Base-by-base conservation (phyloP, 2,888 invertebrate genomes). In the Amphipoea lucens region DNA sequence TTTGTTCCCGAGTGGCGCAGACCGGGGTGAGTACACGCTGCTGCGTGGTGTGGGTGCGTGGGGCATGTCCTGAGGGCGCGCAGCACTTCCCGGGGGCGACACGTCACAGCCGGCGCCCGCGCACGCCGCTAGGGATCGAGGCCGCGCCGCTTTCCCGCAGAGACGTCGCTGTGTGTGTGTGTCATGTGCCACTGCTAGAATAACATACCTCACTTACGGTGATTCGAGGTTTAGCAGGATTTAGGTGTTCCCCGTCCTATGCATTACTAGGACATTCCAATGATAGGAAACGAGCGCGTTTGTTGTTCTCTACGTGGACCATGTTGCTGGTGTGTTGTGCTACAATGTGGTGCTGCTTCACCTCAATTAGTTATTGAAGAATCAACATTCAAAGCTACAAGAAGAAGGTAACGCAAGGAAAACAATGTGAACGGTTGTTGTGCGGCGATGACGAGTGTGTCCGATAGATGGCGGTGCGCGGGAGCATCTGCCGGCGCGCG, bases 141-240 rank as follows among this genome's bases (percentile, higher is more conserved):
- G 91, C 91, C 92, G 92, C 88, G 90, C 91, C 90, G 92, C 94
- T 92, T 93, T 92, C 93, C 92, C 93, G 90, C 90, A 84, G 74
- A 81, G 84, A 79, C 85, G 88, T 83, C 73, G 75, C 83, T 85
- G 85, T 85, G 85, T 82, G 84, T 82, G 84, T 88, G 90, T 88
- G 85, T 88, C 83, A 87, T 82, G 88, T 84, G 83, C 84, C 80
- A 82, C 86, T 77, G 65, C 78, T 75, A 73, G 69, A 78, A 80
- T 77, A 82, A 75, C 40, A 14, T 65, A 65, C 83, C 83, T 79
- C 57, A 74, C 70, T 65, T 70, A 36, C 12, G 4, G n/a, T 40
- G 63, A 62, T 69, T 68, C n/a, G n/a, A 69, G 12, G 62, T 40
- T 57, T 57, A 14, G n/a, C n/a, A 62, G 66, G 29, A 45, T 73